These are phyloP conservation scores for Bradypodion pumilum DNA, from an alignment of 2,797 vertebrate species.

Conservation along the genomic window DNA sequence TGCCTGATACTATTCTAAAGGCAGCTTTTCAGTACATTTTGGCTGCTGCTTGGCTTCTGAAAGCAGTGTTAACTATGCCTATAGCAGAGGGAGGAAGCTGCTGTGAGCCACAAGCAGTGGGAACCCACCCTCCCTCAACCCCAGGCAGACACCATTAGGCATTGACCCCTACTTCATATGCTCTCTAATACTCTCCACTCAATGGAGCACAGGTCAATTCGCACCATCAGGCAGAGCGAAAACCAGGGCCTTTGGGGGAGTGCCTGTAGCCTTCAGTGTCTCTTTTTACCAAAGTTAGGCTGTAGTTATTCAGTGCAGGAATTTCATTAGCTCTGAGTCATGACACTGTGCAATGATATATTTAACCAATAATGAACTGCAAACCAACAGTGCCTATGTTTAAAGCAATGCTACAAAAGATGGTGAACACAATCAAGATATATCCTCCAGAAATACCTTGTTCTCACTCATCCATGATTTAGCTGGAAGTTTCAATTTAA, in stretches of 20 bases:
- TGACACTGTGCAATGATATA: conserved; percentile 42
- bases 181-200: conserved; percentile 3
- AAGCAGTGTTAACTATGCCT: neutral
- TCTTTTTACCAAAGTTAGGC: conserved; percentile 22
- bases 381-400: conserved; percentile 25
- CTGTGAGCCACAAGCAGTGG: neutral
- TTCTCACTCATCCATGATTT: neutral
- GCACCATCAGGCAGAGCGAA: conserved; percentile 11
- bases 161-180: conserved; percentile 29
- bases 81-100: neutral
- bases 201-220: neutral
- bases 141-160: conserved; percentile 25
- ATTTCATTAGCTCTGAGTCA: conserved; percentile 39
- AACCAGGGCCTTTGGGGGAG: conserved; percentile 10
- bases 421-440: neutral
- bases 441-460: neutral
- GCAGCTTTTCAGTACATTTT: conserved; percentile 4
- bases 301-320: conserved; percentile 28
- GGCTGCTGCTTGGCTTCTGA: neutral
- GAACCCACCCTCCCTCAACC: conserved; percentile 13
- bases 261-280: neutral
- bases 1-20: neutral
- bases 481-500: conserved; percentile 10
- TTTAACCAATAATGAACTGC: conserved; percentile 52
- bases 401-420: neutral